Evolutionary conservation across 2,888 invertebrate species (phyloP).

Genomic region (Anoplius nigerrimus): DNA sequence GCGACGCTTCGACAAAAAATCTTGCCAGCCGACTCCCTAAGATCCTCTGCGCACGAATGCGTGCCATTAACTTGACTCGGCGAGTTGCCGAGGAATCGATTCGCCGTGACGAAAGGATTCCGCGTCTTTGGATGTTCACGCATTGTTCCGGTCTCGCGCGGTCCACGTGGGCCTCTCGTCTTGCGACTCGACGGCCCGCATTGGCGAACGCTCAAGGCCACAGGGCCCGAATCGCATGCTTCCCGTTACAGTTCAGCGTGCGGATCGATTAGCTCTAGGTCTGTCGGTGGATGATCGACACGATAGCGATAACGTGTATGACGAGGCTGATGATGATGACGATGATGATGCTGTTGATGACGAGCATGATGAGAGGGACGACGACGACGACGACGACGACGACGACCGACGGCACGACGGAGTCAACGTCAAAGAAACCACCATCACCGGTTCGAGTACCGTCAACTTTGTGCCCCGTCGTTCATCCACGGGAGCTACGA

Average conservation of each 20-base stretch:
- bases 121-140: too few species aligned
- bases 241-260: neutral
- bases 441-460: conserved; percentile 35
- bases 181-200: too few species aligned
- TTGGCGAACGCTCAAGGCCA: too few species aligned
- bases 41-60: neutral
- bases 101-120: too few species aligned
- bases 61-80: neutral
- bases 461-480: conserved; percentile 20
- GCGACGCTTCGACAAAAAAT: conserved; percentile 27
- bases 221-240: too few species aligned
- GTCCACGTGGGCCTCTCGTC: too few species aligned
- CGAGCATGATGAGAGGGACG: conserved; percentile 10
- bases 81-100: conserved; percentile 3
- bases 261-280: too few species aligned
- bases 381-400: conserved; percentile 32
- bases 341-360: conserved; percentile 11
- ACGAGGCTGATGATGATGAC: conserved; percentile 21
- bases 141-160: too few species aligned
- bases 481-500: conserved; percentile 41
- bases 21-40: too few species aligned
- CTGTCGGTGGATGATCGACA: too few species aligned
- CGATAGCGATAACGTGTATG: conserved; percentile 21
- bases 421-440: conserved; percentile 49
- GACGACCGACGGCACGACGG: conserved; percentile 50